Base-by-base conservation (phyloP, 2,888 invertebrate genomes). In the Epinotia nisella region DNA sequence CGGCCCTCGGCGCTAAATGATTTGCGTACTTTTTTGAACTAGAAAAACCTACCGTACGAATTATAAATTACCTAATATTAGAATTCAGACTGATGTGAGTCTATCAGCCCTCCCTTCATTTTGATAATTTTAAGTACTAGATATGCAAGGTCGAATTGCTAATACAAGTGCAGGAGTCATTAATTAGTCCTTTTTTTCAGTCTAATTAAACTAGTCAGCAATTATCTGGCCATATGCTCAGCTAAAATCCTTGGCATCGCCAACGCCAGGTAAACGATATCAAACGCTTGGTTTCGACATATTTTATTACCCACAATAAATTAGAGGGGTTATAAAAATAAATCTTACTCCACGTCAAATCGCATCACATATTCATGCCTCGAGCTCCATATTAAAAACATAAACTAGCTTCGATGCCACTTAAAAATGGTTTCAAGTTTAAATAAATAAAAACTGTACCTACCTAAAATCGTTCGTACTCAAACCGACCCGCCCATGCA, bases 251-350 rank as follows among this genome's bases (percentile, higher is more conserved):
- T 76, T 74, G 76, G 76, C 75, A 74, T 75, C 75, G 76, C 65
- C 77, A 79, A 77, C 78, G 76, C 76, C 82, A 82, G 82, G 83
- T 85, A 86, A 81, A 80, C 81, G 80, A 81, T 80, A 82, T 84
- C 87, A 84, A 87, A 87, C 81, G 82, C 83, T 90, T 21, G 53
- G 73, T 59, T 90, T 89, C 88, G 85, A 85, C 83, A 88, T 88
- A 85, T 86, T 92, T 91, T 93, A 92, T 83, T 84, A 80, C 85
- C 75, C 74, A 75, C 82, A 80, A 88, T 92, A 92, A 93, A 92
- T 93, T 90, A 91, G 86, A 87, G 81, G 83, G 78, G 87, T 87
- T 83, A 89, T 91, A 91, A 92, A 88, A 86, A 90, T 93, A 92
- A 92, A 93, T 93, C 90, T 90, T 83, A 78, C 80, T 79, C 83